phyloP scores from a whole-genome alignment of 2,113 vertebrate genomes.

The Rissa tridactyla region DNA sequence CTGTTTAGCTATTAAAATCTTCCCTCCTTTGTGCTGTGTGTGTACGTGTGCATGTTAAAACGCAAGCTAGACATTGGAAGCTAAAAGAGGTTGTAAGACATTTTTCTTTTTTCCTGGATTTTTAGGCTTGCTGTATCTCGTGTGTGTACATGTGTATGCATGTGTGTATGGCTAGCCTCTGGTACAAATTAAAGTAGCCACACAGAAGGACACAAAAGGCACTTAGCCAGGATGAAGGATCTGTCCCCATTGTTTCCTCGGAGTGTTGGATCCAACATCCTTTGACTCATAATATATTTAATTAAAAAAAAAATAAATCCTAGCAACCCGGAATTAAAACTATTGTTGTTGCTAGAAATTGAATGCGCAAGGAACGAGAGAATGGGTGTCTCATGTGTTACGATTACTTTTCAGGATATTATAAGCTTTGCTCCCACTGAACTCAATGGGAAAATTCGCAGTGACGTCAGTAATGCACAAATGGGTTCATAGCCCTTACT shows the following conservation, averaged over 20 bases:
- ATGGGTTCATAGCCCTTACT: not conserved
- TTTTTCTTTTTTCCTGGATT: not conserved
- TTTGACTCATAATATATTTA: conserved; percentile 53
- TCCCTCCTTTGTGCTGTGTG: not conserved
- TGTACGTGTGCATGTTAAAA: not conserved
- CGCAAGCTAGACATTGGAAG: not conserved
- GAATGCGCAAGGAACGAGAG: not conserved
- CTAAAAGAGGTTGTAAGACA: not conserved
- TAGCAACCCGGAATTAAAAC: conserved; percentile 1
- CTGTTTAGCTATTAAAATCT: not conserved
- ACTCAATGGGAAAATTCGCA: conserved; percentile 20
- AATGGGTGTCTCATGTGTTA: not conserved
- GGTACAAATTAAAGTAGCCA: conserved; percentile 61
- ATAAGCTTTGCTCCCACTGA: not conserved
- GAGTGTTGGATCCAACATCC: conserved; percentile 20
- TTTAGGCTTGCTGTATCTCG: not conserved
- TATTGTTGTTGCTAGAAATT: conserved; percentile 22
- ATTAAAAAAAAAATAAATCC: not conserved
- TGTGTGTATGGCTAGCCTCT: conserved; percentile 14
- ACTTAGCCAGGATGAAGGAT: conserved; percentile 33
- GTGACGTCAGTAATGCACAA: not conserved
- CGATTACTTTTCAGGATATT: conserved; percentile 38
- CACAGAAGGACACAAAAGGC: conserved; percentile 53
- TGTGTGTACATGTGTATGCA: not conserved
- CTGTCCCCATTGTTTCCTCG: conserved; percentile 40